These are phyloP conservation scores for Fukomys damarensis DNA, from an alignment of 2,113 vertebrate species.

Conservation along the genomic window DNA sequence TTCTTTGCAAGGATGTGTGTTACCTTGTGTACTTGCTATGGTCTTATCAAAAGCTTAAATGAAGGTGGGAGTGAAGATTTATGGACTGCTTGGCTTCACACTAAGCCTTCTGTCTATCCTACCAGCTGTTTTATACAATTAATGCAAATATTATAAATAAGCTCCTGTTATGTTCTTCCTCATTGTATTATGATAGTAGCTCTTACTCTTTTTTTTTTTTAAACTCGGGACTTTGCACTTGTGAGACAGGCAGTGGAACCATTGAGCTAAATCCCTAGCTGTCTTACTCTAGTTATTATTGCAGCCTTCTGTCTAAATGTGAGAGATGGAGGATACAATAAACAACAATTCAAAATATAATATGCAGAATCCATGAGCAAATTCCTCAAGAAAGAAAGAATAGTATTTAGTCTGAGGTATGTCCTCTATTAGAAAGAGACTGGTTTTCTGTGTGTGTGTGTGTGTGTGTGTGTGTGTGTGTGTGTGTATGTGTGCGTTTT, in stretches of 20 bases:
- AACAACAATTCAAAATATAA: not conserved
- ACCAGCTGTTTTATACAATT: not conserved
- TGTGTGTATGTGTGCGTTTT: too few species aligned
- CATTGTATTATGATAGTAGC: not conserved
- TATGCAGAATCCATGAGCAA: not conserved
- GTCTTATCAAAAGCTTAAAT: not conserved
- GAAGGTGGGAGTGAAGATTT: not conserved
- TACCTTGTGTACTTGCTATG: not conserved
- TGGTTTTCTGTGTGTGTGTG: not conserved
- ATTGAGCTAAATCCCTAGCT: too few species aligned
- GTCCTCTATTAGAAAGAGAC: not conserved
- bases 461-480: too few species aligned
- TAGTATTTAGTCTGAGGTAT: not conserved
- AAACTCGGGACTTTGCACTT: too few species aligned
- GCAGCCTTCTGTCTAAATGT: not conserved
- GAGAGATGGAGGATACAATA: not conserved
- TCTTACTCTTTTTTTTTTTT: not conserved
- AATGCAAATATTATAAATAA: not conserved
- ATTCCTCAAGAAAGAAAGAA: not conserved
- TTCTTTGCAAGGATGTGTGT: not conserved
- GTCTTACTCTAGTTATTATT: too few species aligned
- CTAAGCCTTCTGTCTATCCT: not conserved
- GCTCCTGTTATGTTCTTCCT: not conserved
- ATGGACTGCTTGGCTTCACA: not conserved
- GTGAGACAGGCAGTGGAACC: too few species aligned